Evolutionary conservation across 2,888 invertebrate genomes (phyloP).

Genomic region (Crematogaster levior): DNA sequence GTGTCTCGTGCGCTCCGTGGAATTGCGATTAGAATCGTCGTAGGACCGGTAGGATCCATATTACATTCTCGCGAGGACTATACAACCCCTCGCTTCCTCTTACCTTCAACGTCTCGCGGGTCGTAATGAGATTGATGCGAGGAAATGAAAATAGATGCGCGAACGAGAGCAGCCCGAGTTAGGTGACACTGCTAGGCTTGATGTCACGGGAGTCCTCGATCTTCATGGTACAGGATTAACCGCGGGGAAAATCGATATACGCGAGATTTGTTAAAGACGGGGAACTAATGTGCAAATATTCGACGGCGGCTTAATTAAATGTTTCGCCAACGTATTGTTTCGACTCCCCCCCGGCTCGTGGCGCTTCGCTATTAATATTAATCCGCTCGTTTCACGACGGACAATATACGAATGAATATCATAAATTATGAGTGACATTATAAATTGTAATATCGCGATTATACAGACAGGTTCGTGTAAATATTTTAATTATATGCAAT

Average conservation of each 20-base stretch:
- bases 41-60: slow-evolving; percentile 74
- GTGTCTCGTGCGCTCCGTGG: slow-evolving; percentile 70
- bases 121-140: slow-evolving; percentile 62
- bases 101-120: slow-evolving; percentile 7
- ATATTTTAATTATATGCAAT: slow-evolving; percentile 39
- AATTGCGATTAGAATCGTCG: slow-evolving; percentile 77
- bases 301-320: slow-evolving; percentile 7
- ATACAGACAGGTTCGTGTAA: slow-evolving; percentile 22
- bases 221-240: slow-evolving; percentile 30
- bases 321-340: slow-evolving; percentile 20
- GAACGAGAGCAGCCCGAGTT: slow-evolving; percentile 5
- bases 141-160: slow-evolving; percentile 53
- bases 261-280: not conserved
- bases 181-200: not conserved
- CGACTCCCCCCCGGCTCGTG: not conserved
- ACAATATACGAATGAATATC: slow-evolving; percentile 39
- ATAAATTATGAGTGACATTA: slow-evolving; percentile 44
- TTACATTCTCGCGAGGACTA: slow-evolving; percentile 74
- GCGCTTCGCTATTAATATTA: slow-evolving; percentile 42
- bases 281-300: slow-evolving; percentile 19
- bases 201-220: slow-evolving; percentile 24
- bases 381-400: slow-evolving; percentile 23
- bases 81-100: slow-evolving; percentile 25
- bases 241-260: slow-evolving; percentile 1
- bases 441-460: slow-evolving; percentile 49